A percentile compares a stretch with the other conserved stretches of the same genome.
Conservation (phyloP, 1,140 invertebrate genomes). For the Eriocheir sinensis region DNA sequence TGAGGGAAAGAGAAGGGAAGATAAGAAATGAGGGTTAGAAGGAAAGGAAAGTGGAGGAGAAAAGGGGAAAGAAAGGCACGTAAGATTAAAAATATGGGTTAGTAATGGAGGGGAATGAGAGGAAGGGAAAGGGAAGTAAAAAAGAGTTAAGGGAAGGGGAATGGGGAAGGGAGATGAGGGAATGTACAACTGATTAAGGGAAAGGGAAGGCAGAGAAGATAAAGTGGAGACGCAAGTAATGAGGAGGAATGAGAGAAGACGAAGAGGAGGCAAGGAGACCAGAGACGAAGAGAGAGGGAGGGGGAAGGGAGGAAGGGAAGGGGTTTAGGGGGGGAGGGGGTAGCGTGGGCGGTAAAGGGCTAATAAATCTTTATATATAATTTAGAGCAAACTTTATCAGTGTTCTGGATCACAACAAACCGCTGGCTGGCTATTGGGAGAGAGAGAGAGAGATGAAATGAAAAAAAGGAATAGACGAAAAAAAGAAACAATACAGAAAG, state of each 20-base stretch:
- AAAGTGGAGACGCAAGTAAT: too few relatives aligned
- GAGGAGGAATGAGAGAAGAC: too few relatives aligned
- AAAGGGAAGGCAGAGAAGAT: neutral
- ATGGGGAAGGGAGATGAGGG: neutral
- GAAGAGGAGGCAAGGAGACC: too few relatives aligned
- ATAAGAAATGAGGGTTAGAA: too few relatives aligned
- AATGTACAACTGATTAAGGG: too few relatives aligned
- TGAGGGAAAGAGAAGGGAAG: neutral
- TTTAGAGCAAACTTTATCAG: conserved; percentile 14
- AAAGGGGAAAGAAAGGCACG: neutral
- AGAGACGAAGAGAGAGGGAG: neutral
- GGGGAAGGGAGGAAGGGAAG: neutral
- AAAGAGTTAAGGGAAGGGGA: neutral
- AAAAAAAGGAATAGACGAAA: too few relatives aligned
- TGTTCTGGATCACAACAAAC: too few relatives aligned
- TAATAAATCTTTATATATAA: conserved; percentile 31
- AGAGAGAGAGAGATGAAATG: too few relatives aligned
- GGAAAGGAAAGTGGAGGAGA: neutral
- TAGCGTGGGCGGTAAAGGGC: neutral
- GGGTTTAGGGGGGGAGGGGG: neutral
- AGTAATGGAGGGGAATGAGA: too few relatives aligned
- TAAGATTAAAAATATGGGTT: too few relatives aligned
- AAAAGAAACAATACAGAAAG: too few relatives aligned
- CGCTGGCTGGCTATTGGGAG: neutral
- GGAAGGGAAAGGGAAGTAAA: too few relatives aligned